Evolutionary conservation across 2,797 vertebrate species (phyloP).

Genomic region (Calcarius lapponicus): DNA sequence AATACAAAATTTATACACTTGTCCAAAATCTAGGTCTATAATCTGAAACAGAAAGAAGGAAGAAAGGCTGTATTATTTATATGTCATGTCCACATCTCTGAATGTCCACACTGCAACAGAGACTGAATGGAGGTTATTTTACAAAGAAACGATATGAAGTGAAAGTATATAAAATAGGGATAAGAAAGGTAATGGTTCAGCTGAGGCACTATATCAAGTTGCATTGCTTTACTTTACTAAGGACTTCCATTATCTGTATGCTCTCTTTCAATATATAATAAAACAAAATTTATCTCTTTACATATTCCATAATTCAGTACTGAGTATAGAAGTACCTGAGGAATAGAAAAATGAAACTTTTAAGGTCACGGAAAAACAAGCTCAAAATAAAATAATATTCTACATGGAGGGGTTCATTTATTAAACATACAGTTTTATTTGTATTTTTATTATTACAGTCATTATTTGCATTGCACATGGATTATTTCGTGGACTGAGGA

Average conservation of each 20-base stretch:
- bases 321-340: neutral
- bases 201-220: neutral
- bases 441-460: neutral
- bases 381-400: neutral
- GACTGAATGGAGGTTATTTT: neutral
- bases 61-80: constrained; percentile 16
- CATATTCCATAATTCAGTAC: neutral
- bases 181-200: neutral
- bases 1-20: constrained; percentile 70
- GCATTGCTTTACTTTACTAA: neutral
- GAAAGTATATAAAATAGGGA: neutral
- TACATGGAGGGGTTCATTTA: neutral
- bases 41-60: neutral
- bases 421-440: neutral
- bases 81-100: neutral
- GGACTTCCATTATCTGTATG: neutral
- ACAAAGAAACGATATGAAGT: neutral
- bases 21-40: constrained; percentile 66
- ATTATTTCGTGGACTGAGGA: neutral
- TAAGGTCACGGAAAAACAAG: neutral
- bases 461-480: neutral
- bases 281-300: neutral
- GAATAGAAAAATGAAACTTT: neutral
- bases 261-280: neutral
- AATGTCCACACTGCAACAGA: neutral